phyloP scores from a whole-genome alignment of 1,140 invertebrate genomes.

The Mya arenaria region DNA sequence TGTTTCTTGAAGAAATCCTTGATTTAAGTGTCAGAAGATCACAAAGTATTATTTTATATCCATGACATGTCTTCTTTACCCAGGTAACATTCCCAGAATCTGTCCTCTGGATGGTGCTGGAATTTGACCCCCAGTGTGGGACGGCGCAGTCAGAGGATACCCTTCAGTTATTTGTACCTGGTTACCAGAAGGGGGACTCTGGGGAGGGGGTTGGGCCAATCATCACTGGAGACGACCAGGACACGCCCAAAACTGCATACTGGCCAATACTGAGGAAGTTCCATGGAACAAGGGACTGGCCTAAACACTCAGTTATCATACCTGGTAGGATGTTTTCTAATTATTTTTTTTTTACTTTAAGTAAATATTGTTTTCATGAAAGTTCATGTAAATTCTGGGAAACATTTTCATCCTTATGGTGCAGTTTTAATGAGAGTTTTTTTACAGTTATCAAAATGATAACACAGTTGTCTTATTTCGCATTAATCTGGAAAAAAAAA shows the following conservation, averaged over 20 bases:
- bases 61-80: constrained; percentile 51
- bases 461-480: too few relatives aligned
- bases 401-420: too few relatives aligned
- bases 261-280: constrained; percentile 89
- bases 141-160: constrained; percentile 97
- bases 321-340: constrained; percentile 87
- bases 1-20: too few relatives aligned
- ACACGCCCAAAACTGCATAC: constrained; percentile 80
- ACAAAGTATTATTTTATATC: too few relatives aligned
- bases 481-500: too few relatives aligned
- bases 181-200: constrained; percentile 50
- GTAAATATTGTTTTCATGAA: too few relatives aligned
- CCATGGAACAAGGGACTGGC: constrained; percentile 90
- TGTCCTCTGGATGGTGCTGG: constrained; percentile 95
- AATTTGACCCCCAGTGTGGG: constrained; percentile 95
- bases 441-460: too few relatives aligned
- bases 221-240: constrained; percentile 67
- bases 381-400: too few relatives aligned
- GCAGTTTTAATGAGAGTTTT: too few relatives aligned
- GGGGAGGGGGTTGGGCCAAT: constrained; percentile 38
- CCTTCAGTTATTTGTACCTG: constrained; percentile 91
- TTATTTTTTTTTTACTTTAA: too few relatives aligned
- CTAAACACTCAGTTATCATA: constrained; percentile 91
- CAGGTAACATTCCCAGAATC: constrained; percentile 93
- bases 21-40: too few relatives aligned